Evolutionary conservation across 1,140 invertebrate species (phyloP).

Genomic region (Heliconius nattereri): DNA sequence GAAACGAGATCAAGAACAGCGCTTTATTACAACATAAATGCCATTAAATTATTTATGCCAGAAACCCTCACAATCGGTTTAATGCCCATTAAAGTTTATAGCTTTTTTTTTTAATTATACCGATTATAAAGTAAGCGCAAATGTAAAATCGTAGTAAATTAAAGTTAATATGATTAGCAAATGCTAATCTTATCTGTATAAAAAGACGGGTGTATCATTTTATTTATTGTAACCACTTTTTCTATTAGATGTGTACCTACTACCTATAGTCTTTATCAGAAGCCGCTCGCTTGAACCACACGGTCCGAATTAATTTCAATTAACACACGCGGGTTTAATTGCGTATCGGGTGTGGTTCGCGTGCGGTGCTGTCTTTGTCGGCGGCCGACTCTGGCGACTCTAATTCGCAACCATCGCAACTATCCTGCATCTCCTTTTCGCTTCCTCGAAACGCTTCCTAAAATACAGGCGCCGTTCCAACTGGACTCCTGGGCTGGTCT

Average conservation of each 20-base stretch:
- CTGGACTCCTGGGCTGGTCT: constrained; percentile 26
- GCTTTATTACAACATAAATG: constrained; percentile 2
- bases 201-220: background rate
- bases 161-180: constrained; percentile 3
- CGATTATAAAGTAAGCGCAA: constrained; percentile 11
- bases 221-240: background rate
- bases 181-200: background rate
- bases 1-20: constrained; percentile 4
- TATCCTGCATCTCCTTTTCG: constrained; percentile 46
- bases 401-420: constrained; percentile 58
- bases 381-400: constrained; percentile 57
- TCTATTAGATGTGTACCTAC: background rate
- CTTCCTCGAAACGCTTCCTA: constrained; percentile 78
- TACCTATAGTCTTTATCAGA: background rate
- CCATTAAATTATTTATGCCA: constrained; percentile 1
- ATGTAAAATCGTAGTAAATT: constrained; percentile 11
- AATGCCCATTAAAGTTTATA: constrained; percentile 7
- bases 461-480: constrained; percentile 73
- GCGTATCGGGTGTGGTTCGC: constrained; percentile 75
- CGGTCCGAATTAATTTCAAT: constrained; percentile 77
- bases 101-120: constrained; percentile 10
- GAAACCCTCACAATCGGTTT: background rate
- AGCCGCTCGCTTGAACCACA: constrained; percentile 59
- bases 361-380: constrained; percentile 77
- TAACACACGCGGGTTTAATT: constrained; percentile 79